Base-by-base conservation (phyloP, 2,888 invertebrate species). In the Hirtodrosophila trivittata region DNA sequence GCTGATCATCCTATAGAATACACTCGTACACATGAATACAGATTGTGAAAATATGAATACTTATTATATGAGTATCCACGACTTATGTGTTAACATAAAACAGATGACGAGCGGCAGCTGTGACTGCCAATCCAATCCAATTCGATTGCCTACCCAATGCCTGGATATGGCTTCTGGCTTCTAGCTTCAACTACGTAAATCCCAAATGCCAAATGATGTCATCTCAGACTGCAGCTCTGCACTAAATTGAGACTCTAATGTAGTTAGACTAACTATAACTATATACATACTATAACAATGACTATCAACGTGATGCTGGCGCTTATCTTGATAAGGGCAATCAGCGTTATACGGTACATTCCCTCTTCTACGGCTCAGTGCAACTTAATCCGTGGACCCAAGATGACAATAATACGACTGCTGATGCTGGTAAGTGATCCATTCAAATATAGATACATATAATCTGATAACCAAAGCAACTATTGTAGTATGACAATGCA, bases 81-180 rank as follows among this genome's bases (percentile, higher is more conserved):
- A 71, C 73, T 69, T 72, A 66, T 78, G 62, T 59, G 76, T 78
- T 78, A 85, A 80, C 80, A 80, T 86, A 80, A 86, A 86, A 63
- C 80, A 80, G 80, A 80, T 80, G 80, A 80, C 50, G 84, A 65
- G 38, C 74, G 42, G 76, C 80, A 82, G 77, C 84, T 83, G 84
- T 56, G 84, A 66, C 77, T 80, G 86, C 83, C 85, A 77, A 77
- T 75, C 60, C 46, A 51, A 66, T 59, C 41, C 33, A 43, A 66
- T 66, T 18, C 18, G 10, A 46, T 41, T 16, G 9, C 10, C 8
- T 18, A 41, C 12, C 42, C 42, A 14, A 42, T 32, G 57, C 42
- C 66, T 68, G 69, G 67, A 67, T 59, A 49, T 41, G 58, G 41
- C 38, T 45, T 47, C 38, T 43, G 47, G 56, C 21, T 33, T 64